Conservation (phyloP, 2,888 invertebrate species). For the Rhagonycha fulva region DNA sequence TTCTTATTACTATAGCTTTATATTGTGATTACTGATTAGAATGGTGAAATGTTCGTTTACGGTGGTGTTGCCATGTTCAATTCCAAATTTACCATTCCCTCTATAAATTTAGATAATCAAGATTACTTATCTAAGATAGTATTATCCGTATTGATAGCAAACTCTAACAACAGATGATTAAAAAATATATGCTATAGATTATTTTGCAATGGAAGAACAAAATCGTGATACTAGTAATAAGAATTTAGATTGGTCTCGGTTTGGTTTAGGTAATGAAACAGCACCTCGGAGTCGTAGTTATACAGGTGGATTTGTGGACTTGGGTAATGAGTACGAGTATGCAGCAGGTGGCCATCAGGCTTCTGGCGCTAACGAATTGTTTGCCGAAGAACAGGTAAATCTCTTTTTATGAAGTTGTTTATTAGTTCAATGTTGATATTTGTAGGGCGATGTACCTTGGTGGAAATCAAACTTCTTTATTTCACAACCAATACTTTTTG, state of each 20-base stretch:
- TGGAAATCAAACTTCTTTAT: conserved; percentile 97
- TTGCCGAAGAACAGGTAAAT: conserved; percentile 85
- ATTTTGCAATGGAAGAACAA: conserved; percentile 9
- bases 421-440: background rate
- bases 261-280: conserved; percentile 58
- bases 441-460: conserved; percentile 80
- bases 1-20: background rate
- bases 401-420: background rate
- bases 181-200: background rate
- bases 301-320: conserved; percentile 76
- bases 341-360: conserved; percentile 83
- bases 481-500: conserved; percentile 93
- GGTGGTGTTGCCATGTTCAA: background rate
- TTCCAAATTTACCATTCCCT: background rate
- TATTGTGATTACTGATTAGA: background rate
- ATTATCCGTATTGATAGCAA: background rate
- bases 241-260: conserved; percentile 60
- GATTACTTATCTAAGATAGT: background rate
- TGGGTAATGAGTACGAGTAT: conserved; percentile 75
- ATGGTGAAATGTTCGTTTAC: background rate
- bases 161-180: background rate
- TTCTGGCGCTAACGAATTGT: conserved; percentile 87
- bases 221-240: conserved; percentile 9
- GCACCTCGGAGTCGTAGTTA: conserved; percentile 61
- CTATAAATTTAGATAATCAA: background rate